Conservation (phyloP, 2,113 vertebrate species). For the Salvelinus fontinalis region DNA sequence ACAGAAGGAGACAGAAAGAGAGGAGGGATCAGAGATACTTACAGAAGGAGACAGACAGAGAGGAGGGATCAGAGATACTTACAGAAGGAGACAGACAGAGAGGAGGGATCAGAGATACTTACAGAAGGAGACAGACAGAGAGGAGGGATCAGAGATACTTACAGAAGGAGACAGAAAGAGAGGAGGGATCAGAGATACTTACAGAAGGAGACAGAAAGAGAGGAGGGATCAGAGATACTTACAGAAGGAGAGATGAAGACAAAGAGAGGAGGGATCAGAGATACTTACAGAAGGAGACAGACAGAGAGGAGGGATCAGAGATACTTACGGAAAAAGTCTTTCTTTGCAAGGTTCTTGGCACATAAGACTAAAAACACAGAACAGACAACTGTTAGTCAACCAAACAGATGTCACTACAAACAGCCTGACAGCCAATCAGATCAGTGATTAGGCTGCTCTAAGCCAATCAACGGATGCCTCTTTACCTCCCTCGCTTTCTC, state of each 20-base stretch:
- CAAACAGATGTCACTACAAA: too few species aligned
- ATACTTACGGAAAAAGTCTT: not conserved
- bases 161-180: not conserved
- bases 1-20: not conserved
- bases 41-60: not conserved
- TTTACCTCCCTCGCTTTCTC: not conserved
- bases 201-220: too few species aligned
- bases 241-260: too few species aligned
- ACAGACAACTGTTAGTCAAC: too few species aligned
- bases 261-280: slow-evolving; percentile 1
- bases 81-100: not conserved
- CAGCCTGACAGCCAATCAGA: too few species aligned
- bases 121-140: too few species aligned
- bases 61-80: too few species aligned
- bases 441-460: too few species aligned
- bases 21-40: too few species aligned
- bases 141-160: too few species aligned
- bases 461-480: not conserved
- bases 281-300: slow-evolving; percentile 5
- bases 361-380: too few species aligned
- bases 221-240: not conserved
- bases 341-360: not conserved
- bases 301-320: slow-evolving; percentile 18
- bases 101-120: too few species aligned
- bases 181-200: slow-evolving; percentile 11